phyloP scores from a whole-genome alignment of 1,140 invertebrate genomes.

The Planococcus citri region DNA sequence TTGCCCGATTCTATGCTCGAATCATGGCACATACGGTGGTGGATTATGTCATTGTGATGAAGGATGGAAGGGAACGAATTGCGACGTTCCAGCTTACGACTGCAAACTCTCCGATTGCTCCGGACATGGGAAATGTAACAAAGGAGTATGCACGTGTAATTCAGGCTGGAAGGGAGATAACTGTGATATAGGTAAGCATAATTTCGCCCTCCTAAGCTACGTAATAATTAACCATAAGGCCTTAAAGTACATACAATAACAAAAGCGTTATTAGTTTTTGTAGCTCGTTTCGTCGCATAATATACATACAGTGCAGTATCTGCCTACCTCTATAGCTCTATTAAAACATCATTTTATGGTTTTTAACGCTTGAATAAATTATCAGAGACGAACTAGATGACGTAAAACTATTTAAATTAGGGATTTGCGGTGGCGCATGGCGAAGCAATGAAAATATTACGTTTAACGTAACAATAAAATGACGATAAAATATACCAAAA shows the following conservation, averaged over 20 bases:
- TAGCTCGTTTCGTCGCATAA: too few species aligned
- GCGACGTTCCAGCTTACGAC: slow-evolving; percentile 79
- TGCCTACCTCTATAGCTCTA: too few species aligned
- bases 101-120: slow-evolving; percentile 87
- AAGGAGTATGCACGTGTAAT: slow-evolving; percentile 78
- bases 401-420: background rate
- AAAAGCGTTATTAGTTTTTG: background rate
- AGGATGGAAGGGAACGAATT: slow-evolving; percentile 93
- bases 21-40: slow-evolving; percentile 87
- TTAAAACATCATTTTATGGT: background rate
- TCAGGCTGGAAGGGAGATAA: slow-evolving; percentile 77
- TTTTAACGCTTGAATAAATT: background rate
- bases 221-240: too few species aligned
- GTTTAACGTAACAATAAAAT: too few species aligned
- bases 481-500: too few species aligned
- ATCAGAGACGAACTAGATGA: background rate
- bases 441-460: background rate
- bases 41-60: slow-evolving; percentile 92
- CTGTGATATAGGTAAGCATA: slow-evolving; percentile 64
- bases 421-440: background rate
- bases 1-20: slow-evolving; percentile 94
- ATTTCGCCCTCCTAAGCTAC: too few species aligned
- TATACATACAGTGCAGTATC: too few species aligned
- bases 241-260: too few species aligned
- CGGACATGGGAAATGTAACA: slow-evolving; percentile 76